phyloP scores from a whole-genome alignment of 2,113 vertebrate genomes.

The Takifugu flavidus region DNA sequence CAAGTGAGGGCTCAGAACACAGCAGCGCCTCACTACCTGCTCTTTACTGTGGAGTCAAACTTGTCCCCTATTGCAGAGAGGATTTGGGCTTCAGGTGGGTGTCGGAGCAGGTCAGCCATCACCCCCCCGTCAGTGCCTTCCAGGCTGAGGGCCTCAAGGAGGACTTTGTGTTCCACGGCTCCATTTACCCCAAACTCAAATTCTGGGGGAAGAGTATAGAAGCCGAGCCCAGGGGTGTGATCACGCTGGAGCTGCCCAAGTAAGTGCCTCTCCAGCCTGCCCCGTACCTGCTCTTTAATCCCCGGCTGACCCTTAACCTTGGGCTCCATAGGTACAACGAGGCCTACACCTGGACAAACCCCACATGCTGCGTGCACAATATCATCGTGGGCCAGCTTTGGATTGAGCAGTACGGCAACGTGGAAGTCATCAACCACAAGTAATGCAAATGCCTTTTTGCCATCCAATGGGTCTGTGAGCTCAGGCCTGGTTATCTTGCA shows the following conservation, averaged over 20 bases:
- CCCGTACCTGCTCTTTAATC: not conserved
- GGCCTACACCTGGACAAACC: constrained; percentile 97
- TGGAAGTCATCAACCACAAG: constrained; percentile 98
- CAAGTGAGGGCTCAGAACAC: constrained; percentile 72
- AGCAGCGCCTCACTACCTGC: no score
- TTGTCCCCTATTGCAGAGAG: constrained; percentile 74
- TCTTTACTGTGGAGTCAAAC: not conserved
- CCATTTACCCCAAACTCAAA: constrained; percentile 96
- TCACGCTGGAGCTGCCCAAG: constrained; percentile 96
- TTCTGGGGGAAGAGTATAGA: constrained; percentile 99
- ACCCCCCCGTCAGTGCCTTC: constrained; percentile 96
- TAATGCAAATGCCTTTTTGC: constrained; percentile 60
- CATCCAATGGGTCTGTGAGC: not conserved
- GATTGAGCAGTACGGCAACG: constrained; percentile 96
- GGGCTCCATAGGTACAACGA: constrained; percentile 82
- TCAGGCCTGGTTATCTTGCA: not conserved
- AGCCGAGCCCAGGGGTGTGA: constrained; percentile 92
- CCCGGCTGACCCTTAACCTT: not conserved
- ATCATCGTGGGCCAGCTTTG: constrained; percentile 97
- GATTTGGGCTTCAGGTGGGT: constrained; percentile 95
- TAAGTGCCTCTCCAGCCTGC: constrained; percentile 48
- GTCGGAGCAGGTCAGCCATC: constrained; percentile 97
- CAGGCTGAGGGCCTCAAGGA: constrained; percentile 91
- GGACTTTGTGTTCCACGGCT: constrained; percentile 95
- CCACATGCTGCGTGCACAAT: constrained; percentile 96